Evolutionary conservation across 2,797 vertebrate species (phyloP).

Genomic region (Sphenopsis melanotis): DNA sequence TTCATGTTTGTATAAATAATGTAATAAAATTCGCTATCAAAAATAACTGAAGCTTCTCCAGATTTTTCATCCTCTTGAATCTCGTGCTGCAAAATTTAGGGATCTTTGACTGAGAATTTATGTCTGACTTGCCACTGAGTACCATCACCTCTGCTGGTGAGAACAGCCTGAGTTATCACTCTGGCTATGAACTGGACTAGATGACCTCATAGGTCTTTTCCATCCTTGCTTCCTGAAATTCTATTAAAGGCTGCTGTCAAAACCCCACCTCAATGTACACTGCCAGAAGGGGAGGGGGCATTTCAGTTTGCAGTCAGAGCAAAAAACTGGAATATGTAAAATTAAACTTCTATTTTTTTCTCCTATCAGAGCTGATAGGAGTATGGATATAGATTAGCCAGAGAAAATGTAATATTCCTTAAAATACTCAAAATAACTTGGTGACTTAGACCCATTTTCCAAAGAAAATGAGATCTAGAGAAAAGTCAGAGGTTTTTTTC

Average conservation of each 20-base stretch:
- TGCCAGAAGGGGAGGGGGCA: neutral
- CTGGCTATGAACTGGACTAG: neutral
- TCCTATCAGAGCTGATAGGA: neutral
- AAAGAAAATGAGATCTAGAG: neutral
- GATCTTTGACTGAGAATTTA: conserved; percentile 19
- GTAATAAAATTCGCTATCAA: neutral
- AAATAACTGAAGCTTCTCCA: neutral
- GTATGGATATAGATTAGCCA: neutral
- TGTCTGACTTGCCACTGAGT: neutral
- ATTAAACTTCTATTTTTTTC: neutral
- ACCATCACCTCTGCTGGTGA: conserved; percentile 4
- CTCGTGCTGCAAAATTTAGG: neutral
- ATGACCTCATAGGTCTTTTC: conserved; percentile 43
- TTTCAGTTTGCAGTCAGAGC: neutral
- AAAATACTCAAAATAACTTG: neutral
- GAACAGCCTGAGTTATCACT: conserved; percentile 1
- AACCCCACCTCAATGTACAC: neutral
- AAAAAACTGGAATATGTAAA: neutral
- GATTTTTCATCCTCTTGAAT: neutral
- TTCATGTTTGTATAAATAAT: neutral
- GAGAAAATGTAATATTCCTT: neutral
- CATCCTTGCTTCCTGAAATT: neutral
- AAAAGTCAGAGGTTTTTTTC: neutral
- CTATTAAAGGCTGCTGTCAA: neutral
- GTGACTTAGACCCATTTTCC: neutral